Base-by-base conservation (phyloP, 2,113 vertebrate species). In the Chitala chitala region DNA sequence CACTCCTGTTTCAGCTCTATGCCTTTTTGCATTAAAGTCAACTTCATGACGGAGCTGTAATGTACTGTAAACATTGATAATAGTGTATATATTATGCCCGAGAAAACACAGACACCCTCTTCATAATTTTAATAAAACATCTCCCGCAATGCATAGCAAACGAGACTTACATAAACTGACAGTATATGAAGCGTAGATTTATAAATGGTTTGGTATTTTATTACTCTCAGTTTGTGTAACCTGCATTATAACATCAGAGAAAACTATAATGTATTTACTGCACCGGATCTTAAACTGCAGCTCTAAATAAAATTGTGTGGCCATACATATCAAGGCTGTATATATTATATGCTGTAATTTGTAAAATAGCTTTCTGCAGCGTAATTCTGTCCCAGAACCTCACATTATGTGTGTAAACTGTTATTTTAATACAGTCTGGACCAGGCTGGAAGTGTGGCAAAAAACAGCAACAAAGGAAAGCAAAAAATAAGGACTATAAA, bases 401-500 rank as follows among this genome's bases (percentile, higher is more conserved):
- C n/a, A 17, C 15, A 68, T 68, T 29, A 48, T 68, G 15, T 42
- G 26, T 68, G 40, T 63, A 63, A 24, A 68, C 1, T n/a, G 24
- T 68, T 29, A 68, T 68, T 48, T 68, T 15, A 48, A 17, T n/a
- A 46, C n/a, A 68, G n/a, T 38, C 36, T n/a, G 20, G 59, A 17
- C 59, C 22, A 4, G 9, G 7, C 20, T 3, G 3, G 3, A 3
- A 22, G 40, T 38, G 24, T 44, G 42, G 64, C 26, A 46, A 22
- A 68, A 68, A 46, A 26, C 42, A 68, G 58, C 58, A 63, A n/a
- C 17, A 63, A 38, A n/a, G 15, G 38, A 63, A 63, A 33, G 33
- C 31, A n/a, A 33, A 20, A 38, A 38, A 10, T 63, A 42, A 38
- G 29, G 51, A 0, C 51, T 38, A 13, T 54, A 71, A 71, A 71